Conservation (phyloP, 2,113 vertebrate species). For the Typhlomys cinereus region DNA sequence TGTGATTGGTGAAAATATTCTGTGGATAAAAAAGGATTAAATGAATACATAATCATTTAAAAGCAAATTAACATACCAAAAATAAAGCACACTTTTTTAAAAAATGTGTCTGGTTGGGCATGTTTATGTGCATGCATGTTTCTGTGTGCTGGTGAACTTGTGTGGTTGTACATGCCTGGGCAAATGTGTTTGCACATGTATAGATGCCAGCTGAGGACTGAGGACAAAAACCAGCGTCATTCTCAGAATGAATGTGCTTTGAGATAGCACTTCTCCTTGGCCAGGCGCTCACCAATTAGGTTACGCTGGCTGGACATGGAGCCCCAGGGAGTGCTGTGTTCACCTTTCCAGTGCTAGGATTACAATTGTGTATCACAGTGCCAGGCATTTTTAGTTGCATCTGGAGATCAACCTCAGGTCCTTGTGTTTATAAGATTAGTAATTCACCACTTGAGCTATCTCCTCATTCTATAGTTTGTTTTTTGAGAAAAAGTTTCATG, state of each 20-base stretch:
- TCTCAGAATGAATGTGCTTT: not conserved
- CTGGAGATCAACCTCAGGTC: not conserved
- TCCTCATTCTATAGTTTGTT: not conserved
- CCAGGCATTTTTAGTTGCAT: not conserved
- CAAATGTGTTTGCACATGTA: not conserved
- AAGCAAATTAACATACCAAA: constrained; percentile 21
- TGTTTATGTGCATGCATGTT: too few relatives aligned
- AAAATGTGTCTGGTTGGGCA: too few relatives aligned
- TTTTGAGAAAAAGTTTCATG: not conserved
- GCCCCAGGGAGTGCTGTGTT: not conserved
- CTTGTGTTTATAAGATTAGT: not conserved
- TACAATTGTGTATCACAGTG: too few relatives aligned
- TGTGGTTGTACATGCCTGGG: not conserved
- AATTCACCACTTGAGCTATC: not conserved
- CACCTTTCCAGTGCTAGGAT: too few relatives aligned
- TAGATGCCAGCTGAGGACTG: not conserved
- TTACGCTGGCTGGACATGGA: not conserved
- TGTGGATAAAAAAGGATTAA: constrained; percentile 78
- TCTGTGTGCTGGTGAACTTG: too few relatives aligned
- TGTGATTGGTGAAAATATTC: constrained; percentile 98
- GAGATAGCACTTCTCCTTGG: not conserved
- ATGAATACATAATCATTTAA: constrained; percentile 1
- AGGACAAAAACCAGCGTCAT: not conserved
- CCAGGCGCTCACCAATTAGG: not conserved
- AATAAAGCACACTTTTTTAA: not conserved